Base-by-base conservation (phyloP, 2,113 vertebrate species). In the Hucho hucho region DNA sequence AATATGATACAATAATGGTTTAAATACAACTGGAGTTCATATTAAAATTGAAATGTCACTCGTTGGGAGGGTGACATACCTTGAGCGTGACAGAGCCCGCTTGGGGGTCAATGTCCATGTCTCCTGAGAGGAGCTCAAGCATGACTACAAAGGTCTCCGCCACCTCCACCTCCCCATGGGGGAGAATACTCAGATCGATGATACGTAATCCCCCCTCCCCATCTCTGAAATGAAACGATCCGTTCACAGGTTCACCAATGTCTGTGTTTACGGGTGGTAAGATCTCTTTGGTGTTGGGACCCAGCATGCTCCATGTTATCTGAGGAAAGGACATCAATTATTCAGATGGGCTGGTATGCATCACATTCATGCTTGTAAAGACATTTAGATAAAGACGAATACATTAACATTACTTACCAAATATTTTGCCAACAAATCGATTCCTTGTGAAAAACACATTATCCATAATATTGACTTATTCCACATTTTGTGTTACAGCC, bases 301-400 rank as follows among this genome's bases (percentile, higher is more conserved):
- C 96, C 47, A 93, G 81, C 76, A 99, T 94, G 59, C 93, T 81
- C 97, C 98, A 99, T 1, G 89, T 83, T 83, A 99, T 91, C 98
- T 99, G 90, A 64, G 58, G 59, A 80, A 72, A 83, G 65, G 25
- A 63, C 43, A 77, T 20, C 12, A 74, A 43, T 18, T 4, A 13
- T 47, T 46, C 20, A 69, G 20, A 69, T 22, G 3, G n/a, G 18
- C n/a, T 61, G 58, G 18, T 61, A 24, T 6, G 58, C 59, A 18
- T 16, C 12, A 4, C 12, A 53, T 18, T 53, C 37, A 43, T 43
- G 37, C 49, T 53, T 53, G 16, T 16, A 18, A 43, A 43, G 37
- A 43, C 37, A 43, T 43, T 43, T 43, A 43, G 37, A 11, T 43
- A 6, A 43, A 43, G 37, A 9, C 37, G 6, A 43, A 11, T 43